Evolutionary conservation across 2,888 invertebrate genomes (phyloP).

Genomic region (Onchidella celtica): DNA sequence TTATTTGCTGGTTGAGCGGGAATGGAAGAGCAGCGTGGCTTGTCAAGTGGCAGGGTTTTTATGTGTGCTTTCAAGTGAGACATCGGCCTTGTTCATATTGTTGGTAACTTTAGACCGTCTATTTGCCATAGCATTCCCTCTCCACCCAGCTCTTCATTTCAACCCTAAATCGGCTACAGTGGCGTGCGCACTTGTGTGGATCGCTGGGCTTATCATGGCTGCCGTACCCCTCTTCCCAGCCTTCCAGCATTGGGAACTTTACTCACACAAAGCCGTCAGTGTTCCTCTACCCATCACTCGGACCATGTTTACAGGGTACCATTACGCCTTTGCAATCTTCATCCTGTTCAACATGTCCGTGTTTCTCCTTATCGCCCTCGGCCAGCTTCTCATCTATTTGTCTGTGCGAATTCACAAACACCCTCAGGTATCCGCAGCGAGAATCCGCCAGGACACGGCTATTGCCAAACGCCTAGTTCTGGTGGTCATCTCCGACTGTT

Average conservation of each 20-base stretch:
- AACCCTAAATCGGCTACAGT: constrained; percentile 24
- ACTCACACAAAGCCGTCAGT: constrained; percentile 51
- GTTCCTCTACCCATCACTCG: constrained; percentile 51
- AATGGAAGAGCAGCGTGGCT: constrained; percentile 44
- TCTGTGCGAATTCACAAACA: constrained; percentile 42
- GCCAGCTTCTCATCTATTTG: constrained; percentile 48
- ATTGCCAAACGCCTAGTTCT: constrained; percentile 48
- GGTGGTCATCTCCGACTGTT: constrained; percentile 46
- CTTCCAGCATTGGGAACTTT: constrained; percentile 48
- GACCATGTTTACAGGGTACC: constrained; percentile 26
- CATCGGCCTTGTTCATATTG: constrained; percentile 49
- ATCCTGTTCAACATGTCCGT: constrained; percentile 50
- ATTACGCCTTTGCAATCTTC: constrained; percentile 48
- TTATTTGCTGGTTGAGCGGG: constrained; percentile 44
- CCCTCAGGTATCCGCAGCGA: constrained; percentile 21
- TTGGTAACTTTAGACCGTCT: constrained; percentile 51
- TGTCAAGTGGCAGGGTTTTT: constrained; percentile 51
- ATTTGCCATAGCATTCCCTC: constrained; percentile 46
- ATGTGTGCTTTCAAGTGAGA: constrained; percentile 45
- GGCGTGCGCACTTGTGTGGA: constrained; percentile 35
- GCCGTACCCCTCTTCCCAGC: constrained; percentile 44
- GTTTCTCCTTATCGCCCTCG: constrained; percentile 46
- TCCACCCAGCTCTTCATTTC: constrained; percentile 43
- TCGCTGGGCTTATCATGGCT: constrained; percentile 27
- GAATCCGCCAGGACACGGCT: constrained; percentile 35